Conservation (phyloP, 2,888 invertebrate genomes). For the Ashinkailepas kermadecensis region DNA sequence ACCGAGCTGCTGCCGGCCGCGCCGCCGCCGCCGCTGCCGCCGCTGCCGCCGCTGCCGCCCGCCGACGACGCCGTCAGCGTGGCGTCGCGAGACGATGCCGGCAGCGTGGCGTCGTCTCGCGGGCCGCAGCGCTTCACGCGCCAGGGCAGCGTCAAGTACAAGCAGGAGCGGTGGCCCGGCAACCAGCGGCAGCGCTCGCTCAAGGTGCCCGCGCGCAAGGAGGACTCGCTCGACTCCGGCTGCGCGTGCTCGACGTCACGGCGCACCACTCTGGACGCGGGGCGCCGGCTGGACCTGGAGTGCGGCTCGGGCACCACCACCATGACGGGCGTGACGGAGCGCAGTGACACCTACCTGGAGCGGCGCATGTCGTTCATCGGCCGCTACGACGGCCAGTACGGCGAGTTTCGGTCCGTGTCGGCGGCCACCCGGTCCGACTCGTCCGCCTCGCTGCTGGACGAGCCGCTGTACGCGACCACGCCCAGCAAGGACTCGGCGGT, state of each 20-base stretch:
- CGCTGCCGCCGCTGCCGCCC: neutral
- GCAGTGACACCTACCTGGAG: conserved; percentile 6
- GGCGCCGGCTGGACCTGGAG: neutral
- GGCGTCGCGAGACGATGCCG: neutral
- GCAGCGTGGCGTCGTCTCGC: conserved; percentile 8
- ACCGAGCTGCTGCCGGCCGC: neutral
- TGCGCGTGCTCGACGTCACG: neutral
- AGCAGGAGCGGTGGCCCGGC: conserved; percentile 19
- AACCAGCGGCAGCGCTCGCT: neutral
- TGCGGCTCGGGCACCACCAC: conserved; percentile 9
- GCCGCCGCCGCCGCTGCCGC: neutral
- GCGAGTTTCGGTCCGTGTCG: neutral
- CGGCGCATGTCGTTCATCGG: conserved; percentile 10
- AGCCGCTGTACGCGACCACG: conserved; percentile 10
- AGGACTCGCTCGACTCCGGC: conserved; percentile 10
- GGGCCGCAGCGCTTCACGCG: conserved; percentile 17
- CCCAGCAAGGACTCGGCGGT: conserved; percentile 19
- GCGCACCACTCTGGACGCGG: neutral
- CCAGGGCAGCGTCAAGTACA: conserved; percentile 18
- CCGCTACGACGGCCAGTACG: neutral
- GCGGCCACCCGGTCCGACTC: neutral
- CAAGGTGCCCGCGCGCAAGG: conserved; percentile 4
- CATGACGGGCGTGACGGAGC: neutral
- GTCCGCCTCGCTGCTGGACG: conserved; percentile 3
- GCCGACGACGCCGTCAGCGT: neutral